Evolutionary conservation across 2,113 vertebrate species (phyloP), one percentile per base, ranked within the genome.

Genomic region (Cygnus atratus): DNA sequence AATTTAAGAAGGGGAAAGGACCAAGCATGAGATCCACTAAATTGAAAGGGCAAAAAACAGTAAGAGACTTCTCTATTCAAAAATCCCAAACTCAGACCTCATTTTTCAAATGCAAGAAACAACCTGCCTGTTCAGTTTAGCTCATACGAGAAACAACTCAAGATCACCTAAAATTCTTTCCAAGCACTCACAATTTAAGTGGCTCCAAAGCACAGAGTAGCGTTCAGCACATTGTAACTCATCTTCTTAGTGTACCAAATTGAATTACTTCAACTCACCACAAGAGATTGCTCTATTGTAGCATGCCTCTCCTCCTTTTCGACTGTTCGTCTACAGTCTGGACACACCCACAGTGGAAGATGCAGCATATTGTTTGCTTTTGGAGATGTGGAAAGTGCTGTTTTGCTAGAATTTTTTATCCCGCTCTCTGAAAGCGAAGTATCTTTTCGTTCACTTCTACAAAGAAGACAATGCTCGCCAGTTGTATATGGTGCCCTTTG

Each of bases 321-420:
- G 21, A 99, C 99, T 1, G 99, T 99, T 92, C 98, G 98, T 70
- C 99, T 98, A 97, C 99, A 99, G 98, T 99, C 99, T 1, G 99
- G 98, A 95, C 99, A 99, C 80, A 99, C 99, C 98, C 99, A 99
- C 71, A 99, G 97, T 18, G 99, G 99, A 94, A 99, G 98, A 97
- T 99, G 99, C 93, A 99, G 98, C 97, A 98, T 97, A 44, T 97
- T 98, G 96, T 98, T 97, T 76, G 98, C 94, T 98, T 99, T 99
- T 90, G 98, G 96, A 77, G 98, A 98, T 87, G 97, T 94, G 61
- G 98, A 98, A 97, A 99, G 98, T 79, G 98, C 97, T 74, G 97
- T 93, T 94, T 98, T 98, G 87, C 98, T 98, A 33, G 98, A 98
- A 74, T 98, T 98, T 39, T 98, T 97, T 54, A 98, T 90, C 28